A percentile compares a stretch with the other conserved stretches of the same genome.
Evolutionary conservation across 2,113 vertebrate genomes (phyloP).

Genomic region (Platichthys stellatus): DNA sequence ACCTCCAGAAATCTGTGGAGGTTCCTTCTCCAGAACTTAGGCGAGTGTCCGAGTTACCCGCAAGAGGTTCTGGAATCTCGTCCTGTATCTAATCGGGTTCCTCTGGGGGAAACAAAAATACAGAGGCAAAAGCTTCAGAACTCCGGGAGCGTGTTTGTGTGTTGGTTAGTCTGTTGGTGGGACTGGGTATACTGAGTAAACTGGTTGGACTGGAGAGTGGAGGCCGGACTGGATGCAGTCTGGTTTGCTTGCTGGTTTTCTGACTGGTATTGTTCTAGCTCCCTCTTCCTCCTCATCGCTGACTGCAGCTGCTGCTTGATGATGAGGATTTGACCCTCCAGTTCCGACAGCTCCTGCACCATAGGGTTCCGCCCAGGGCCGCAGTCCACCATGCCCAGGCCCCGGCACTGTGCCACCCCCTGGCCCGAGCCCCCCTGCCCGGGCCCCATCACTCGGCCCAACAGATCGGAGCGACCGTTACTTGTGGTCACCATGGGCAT

Average conservation of each 20-base stretch:
- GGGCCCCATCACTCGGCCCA: conserved; percentile 61
- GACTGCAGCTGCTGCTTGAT: conserved; percentile 95
- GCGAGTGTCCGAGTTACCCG: not conserved
- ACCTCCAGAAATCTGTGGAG: conserved; percentile 21
- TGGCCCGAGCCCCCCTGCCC: conserved; percentile 45
- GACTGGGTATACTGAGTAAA: conserved; percentile 73
- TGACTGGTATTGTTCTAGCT: conserved; percentile 92
- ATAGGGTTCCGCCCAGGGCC: conserved; percentile 80
- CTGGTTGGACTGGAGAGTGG: conserved; percentile 81
- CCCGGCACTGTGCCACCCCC: conserved; percentile 39
- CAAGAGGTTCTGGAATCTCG: conserved; percentile 29
- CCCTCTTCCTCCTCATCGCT: conserved; percentile 92
- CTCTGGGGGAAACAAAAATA: not conserved
- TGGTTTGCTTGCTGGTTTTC: conserved; percentile 78
- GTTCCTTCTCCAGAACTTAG: conserved; percentile 29
- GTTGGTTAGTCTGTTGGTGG: conserved; percentile 71
- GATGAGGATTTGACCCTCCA: conserved; percentile 92
- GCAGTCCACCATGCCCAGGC: conserved; percentile 47
- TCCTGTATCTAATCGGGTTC: conserved; percentile 16
- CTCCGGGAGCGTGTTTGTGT: conserved; percentile 70
- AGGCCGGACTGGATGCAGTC: conserved; percentile 59
- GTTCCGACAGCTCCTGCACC: conserved; percentile 90
- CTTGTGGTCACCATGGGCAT: conserved; percentile 83
- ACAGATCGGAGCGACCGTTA: conserved; percentile 89
- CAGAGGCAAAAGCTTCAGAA: conserved; percentile 51